Evolutionary conservation across 1,140 invertebrate genomes (phyloP), one percentile per base, ranked within the genome.

Genomic region (Drosophila ficusphila): DNA sequence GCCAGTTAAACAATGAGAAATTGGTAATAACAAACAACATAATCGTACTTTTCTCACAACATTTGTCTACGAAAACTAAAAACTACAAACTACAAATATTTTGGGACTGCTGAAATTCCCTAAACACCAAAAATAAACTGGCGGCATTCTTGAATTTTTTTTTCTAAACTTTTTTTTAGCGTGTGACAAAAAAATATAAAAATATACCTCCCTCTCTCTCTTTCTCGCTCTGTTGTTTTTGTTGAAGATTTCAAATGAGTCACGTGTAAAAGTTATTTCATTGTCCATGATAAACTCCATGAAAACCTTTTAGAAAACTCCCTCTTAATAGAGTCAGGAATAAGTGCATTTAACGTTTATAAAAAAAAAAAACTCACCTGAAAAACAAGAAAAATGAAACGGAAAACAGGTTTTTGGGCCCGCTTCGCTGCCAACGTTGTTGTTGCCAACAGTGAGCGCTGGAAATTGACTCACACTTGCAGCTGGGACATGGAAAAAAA

Each of bases 321-420:
- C 21, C 12, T 14, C 23, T 23, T 27, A 27, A 27, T 9, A 12
- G 48, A 57, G 12, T 19, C 27, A 51, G 53, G 19, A 64, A 72
- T n/a, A n/a, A 72, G 78, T 68, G 68, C 65, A 81, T 53, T 34
- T 23, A 31, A 57, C 25, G 42, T 6, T 39, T 34, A 54, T 31
- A 16, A 34, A 53, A 49, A 48, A 31, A 12, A 33, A 31, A 61
- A 51, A 44, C 25, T 38, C 34, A 27, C 11, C 51, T 46, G 19
- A 58, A 49, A 46, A 76, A 36, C 51, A 52, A 57, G 21, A 38
- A 64, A 73, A 51, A 67, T 42, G 25, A 60, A 65, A 65, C 57
- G 31, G 9, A 56, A 76, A 83, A 83, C 79, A 48, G 79, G 79
- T 83, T 83, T 79, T 65, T 48, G 39, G 57, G 34, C 12, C 36